phyloP scores from a whole-genome alignment of 1,140 invertebrate species.

The Aphelinus certus region DNA sequence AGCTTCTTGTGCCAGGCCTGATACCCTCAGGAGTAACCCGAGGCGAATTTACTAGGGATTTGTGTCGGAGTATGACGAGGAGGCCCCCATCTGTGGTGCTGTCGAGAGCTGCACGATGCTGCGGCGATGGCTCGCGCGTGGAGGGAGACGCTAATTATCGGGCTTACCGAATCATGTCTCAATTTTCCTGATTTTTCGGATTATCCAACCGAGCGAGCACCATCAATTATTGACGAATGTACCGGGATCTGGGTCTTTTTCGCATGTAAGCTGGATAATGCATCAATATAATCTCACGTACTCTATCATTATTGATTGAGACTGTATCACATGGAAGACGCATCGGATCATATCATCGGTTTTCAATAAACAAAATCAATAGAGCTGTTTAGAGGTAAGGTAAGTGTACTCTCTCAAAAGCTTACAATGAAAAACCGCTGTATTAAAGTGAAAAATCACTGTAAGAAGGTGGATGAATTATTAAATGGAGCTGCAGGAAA shows the following conservation, averaged over 20 bases:
- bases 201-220: background rate
- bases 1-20: slow-evolving; percentile 10
- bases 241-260: too few species aligned
- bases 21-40: slow-evolving; percentile 44
- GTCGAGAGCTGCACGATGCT: slow-evolving; percentile 18
- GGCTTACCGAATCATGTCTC: slow-evolving; percentile 9
- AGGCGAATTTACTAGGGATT: slow-evolving; percentile 51
- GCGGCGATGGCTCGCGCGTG: background rate
- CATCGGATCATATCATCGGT: too few species aligned
- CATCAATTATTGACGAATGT: slow-evolving; percentile 3
- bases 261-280: too few species aligned
- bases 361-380: too few species aligned
- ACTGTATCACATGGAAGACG: too few species aligned
- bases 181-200: slow-evolving; percentile 14
- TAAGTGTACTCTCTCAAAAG: too few species aligned
- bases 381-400: too few species aligned
- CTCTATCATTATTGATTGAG: slow-evolving; percentile 17
- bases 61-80: slow-evolving; percentile 49
- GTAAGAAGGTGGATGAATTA: too few species aligned
- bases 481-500: too few species aligned
- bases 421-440: too few species aligned
- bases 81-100: slow-evolving; percentile 20
- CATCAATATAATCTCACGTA: background rate
- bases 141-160: slow-evolving; percentile 44
- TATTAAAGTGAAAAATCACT: too few species aligned